Base-by-base conservation (phyloP, 2,113 vertebrate species). In the Pardalotus punctatus region DNA sequence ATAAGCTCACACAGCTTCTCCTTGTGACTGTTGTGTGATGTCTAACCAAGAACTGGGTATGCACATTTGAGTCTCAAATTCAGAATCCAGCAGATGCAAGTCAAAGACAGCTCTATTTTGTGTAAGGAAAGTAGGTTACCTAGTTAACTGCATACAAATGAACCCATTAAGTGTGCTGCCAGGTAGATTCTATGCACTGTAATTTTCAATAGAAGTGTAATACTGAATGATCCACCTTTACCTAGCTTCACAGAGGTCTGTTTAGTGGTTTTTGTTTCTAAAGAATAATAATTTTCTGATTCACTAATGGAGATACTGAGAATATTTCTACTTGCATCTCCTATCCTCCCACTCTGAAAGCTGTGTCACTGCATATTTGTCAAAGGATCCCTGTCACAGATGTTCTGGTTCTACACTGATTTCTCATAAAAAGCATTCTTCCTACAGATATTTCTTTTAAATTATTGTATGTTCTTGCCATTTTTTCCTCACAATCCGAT, bases 121-220 rank as follows among this genome's bases (percentile, higher is more conserved):
- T 84, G 61, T 50, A 64, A 82, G 61, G 76, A 92, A 96, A 95
- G 90, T 95, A 96, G 93, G 95, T 95, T 93, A 94, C 88, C 88
- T 89, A 96, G 81, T 93, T 97, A 95, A 87, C 81, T 3, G 95
- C 92, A 95, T 94, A 95, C 87, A 93, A 96, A 96, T 97, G 76
- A 96, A 95, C 79, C 48, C 50, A 77, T 65, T 79, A 82, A 84
- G 50, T 0, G 4, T 18, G 66, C 85, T 95, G 80, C 54, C 91
- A 96, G 93, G 93, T 97, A 92, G 69, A 54, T 78, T 71, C 78
- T 20, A 9, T 27, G 61, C 36, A 27, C 33, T 53, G 45, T 45
- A 74, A 66, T 61, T 86, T 88, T 57, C 62, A 81, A n/a, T 31
- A 73, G 2, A 80, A 84, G 66, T 7, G 13, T 35, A 65, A 83